These are phyloP conservation scores for Leptestheria dahalacensis DNA, from an alignment of 1,140 invertebrate genomes.

Conservation along the genomic window DNA sequence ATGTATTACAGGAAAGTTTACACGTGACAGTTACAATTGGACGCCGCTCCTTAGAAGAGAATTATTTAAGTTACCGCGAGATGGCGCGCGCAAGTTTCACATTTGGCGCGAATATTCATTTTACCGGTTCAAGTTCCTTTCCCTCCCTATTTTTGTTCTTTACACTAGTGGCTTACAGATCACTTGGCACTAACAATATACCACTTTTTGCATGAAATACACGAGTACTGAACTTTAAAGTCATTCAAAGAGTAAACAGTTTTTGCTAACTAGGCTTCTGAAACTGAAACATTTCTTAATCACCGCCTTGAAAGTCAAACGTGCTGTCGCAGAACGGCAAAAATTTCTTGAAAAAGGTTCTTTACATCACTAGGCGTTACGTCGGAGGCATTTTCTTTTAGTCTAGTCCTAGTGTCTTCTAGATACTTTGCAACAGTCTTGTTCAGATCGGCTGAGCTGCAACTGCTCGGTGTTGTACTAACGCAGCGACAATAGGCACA, in stretches of 20 bases:
- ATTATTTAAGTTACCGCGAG: no score
- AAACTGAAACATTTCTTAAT: neutral
- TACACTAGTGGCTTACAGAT: neutral
- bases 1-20: no score
- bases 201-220: neutral
- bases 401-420: neutral
- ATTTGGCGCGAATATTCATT: no score
- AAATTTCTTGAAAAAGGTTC: constrained; percentile 3
- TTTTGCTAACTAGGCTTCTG: no score
- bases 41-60: no score
- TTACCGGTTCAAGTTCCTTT: no score
- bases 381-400: neutral
- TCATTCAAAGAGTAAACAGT: no score
- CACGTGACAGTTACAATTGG: no score
- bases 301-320: neutral
- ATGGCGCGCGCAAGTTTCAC: no score
- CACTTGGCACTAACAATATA: neutral
- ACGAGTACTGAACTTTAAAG: no score
- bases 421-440: neutral
- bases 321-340: constrained; percentile 1
- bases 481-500: neutral
- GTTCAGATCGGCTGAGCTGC: neutral
- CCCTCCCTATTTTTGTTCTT: no score
- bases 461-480: neutral
- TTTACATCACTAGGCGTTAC: neutral